These are phyloP conservation scores for Xenentodon cancila DNA, from an alignment of 2,797 vertebrate species.

Conservation along the genomic window DNA sequence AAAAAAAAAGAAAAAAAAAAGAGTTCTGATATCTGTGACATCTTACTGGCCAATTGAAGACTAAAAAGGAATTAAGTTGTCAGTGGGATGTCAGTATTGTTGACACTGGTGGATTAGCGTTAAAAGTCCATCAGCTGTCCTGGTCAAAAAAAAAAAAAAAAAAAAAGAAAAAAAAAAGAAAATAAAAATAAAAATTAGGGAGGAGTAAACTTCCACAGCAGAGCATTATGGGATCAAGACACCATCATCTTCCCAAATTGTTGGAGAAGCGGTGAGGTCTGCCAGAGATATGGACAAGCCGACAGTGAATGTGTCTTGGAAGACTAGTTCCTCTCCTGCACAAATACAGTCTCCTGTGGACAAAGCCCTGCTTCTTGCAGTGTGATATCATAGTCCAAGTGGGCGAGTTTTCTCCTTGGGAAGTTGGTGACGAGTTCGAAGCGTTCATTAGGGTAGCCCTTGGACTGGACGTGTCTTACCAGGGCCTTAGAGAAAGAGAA, in stretches of 20 bases:
- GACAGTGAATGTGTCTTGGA: conserved; percentile 66
- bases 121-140: conserved; percentile 60
- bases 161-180: conserved; percentile 8
- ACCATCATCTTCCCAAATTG: conserved; percentile 56
- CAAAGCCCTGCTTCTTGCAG: conserved; percentile 98
- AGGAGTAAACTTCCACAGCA: conserved; percentile 56
- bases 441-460: conserved; percentile 98
- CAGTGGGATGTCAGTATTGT: conserved; percentile 57
- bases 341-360: conserved; percentile 99
- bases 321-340: conserved; percentile 99
- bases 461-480: conserved; percentile 95
- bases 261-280: conserved; percentile 66
- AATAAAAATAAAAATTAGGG: background rate
- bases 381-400: conserved; percentile 99
- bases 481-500: conserved; percentile 83
- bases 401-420: conserved; percentile 95
- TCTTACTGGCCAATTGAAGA: conserved; percentile 67
- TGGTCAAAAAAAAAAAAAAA: conserved; percentile 27
- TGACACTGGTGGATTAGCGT: conserved; percentile 50
- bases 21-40: conserved; percentile 48
- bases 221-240: conserved; percentile 51
- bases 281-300: conserved; percentile 64
- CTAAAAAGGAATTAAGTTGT: conserved; percentile 60
- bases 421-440: conserved; percentile 99
- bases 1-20: conserved; percentile 18